Percentiles rank a stretch among this genome's conserved stretches.
Conservation (phyloP, 2,888 invertebrate genomes). For the Branchipolynoe longqiensis region DNA sequence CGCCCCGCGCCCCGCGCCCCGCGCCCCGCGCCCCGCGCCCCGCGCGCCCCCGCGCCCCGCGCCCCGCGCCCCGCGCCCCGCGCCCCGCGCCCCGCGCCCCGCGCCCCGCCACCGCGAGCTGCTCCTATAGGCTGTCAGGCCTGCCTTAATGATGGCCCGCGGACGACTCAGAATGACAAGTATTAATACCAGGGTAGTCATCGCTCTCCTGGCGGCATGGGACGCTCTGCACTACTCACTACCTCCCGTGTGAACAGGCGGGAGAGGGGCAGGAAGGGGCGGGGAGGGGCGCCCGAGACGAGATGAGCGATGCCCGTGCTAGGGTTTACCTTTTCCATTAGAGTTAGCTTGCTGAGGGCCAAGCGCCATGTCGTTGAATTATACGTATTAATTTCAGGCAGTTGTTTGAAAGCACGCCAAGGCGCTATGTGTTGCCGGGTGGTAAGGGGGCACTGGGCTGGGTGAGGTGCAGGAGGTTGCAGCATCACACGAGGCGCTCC, state of each 20-base stretch:
- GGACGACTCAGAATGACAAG: conserved; percentile 4
- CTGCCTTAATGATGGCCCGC: conserved; percentile 17
- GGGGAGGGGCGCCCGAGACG: background rate
- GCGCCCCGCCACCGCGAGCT: background rate
- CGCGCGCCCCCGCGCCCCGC: background rate
- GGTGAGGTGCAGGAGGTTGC: background rate
- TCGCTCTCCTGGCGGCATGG: background rate
- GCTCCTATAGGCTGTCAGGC: background rate
- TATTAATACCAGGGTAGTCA: conserved; percentile 20
- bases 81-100: background rate
- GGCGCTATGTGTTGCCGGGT: background rate
- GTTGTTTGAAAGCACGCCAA: conserved; percentile 44
- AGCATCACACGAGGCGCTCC: background rate
- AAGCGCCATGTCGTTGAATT: conserved; percentile 29
- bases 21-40: background rate
- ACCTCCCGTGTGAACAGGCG: background rate
- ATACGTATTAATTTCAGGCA: conserved; percentile 51
- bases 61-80: background rate
- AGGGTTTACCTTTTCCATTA: conserved; percentile 44
- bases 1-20: background rate
- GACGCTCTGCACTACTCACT: background rate
- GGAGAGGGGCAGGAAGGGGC: background rate
- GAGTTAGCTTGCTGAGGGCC: background rate
- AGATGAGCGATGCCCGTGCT: background rate
- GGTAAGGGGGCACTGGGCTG: background rate